A percentile compares a stretch with the other conserved stretches of the same genome.
Evolutionary conservation across 2,888 invertebrate species (phyloP).

Genomic region (Synanthedon formicaeformis): DNA sequence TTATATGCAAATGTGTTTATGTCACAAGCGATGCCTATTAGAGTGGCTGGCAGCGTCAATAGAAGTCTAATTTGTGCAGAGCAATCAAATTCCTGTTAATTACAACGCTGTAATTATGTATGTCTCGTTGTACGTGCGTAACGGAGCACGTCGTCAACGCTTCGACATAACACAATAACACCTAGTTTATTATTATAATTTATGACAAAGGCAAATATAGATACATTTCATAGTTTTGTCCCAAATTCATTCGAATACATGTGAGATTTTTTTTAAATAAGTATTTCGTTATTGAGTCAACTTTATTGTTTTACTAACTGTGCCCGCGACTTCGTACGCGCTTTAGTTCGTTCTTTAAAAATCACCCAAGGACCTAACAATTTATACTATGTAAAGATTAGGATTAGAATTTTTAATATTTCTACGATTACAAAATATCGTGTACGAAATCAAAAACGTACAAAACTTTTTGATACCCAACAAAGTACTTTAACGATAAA

Average conservation of each 20-base stretch:
- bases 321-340: too few species aligned
- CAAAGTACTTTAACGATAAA: background rate
- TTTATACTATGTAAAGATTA: too few species aligned
- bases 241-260: too few species aligned
- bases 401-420: too few species aligned
- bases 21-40: slow-evolving; percentile 42
- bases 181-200: background rate
- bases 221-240: too few species aligned
- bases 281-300: too few species aligned
- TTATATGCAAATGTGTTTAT: slow-evolving; percentile 52
- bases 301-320: too few species aligned
- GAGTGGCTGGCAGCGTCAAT: slow-evolving; percentile 39
- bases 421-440: background rate
- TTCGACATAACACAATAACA: background rate
- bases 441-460: background rate
- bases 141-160: slow-evolving; percentile 3
- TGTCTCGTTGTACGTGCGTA: slow-evolving; percentile 2
- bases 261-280: too few species aligned
- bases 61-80: slow-evolving; percentile 46
- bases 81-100: slow-evolving; percentile 57
- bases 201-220: too few species aligned
- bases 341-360: too few species aligned
- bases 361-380: too few species aligned
- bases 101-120: slow-evolving; percentile 30
- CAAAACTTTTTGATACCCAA: background rate